A percentile compares a stretch with the other conserved stretches of the same genome.
These are phyloP conservation scores for Spinus olivaceus DNA, from an alignment of 2,797 vertebrate genomes.

Conservation along the genomic window DNA sequence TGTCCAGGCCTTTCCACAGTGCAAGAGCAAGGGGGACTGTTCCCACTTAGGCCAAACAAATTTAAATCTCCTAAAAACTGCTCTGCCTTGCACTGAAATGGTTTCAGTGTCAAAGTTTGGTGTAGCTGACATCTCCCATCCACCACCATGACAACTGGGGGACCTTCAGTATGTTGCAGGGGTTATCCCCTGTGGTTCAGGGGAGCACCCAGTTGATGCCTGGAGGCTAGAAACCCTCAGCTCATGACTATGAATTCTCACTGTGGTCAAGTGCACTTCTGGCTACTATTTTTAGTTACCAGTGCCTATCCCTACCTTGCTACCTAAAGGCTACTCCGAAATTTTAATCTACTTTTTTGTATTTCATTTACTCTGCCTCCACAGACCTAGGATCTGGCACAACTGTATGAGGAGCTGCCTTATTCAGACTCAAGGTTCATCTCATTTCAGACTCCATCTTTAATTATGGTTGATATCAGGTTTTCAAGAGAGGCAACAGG, in stretches of 20 bases:
- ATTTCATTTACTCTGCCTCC: not conserved
- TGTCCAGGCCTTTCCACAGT: not conserved
- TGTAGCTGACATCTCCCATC: not conserved
- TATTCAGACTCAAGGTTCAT: not conserved
- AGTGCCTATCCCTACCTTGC: not conserved
- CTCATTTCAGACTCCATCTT: not conserved
- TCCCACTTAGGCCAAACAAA: not conserved
- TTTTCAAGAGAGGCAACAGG: not conserved
- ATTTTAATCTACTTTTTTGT: not conserved
- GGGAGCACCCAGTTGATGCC: fast-evolving
- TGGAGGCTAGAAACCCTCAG: not conserved
- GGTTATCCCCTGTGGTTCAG: not conserved
- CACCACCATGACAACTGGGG: fast-evolving
- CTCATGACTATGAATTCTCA: not conserved
- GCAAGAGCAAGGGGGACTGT: not conserved
- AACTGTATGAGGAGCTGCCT: not conserved
- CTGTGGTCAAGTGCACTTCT: not conserved
- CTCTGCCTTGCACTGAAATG: not conserved
- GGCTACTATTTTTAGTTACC: not conserved
- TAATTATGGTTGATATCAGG: not conserved
- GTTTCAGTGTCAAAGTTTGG: not conserved
- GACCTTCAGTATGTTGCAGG: not conserved
- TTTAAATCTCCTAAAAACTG: not conserved
- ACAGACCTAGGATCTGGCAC: not conserved
- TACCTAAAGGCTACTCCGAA: not conserved